phyloP scores from a whole-genome alignment of 2,797 vertebrate genomes.

The Rhodeus uyekii region DNA sequence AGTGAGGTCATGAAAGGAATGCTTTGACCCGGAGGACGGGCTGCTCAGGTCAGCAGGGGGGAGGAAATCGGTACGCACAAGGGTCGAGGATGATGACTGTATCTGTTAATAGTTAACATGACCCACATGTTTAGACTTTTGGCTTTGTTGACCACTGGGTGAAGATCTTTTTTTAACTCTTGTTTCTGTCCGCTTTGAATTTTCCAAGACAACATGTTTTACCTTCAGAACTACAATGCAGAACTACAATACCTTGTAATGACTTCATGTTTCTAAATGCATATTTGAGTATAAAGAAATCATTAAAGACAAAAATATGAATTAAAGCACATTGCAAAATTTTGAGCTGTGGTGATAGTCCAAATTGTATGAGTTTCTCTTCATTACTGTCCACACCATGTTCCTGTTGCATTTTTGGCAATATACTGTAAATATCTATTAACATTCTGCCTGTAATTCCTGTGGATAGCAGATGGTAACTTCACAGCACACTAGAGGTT shows the following conservation, averaged over 20 bases:
- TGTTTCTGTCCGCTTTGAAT: neutral
- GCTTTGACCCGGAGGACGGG: conserved; percentile 59
- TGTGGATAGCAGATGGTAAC: conserved; percentile 13
- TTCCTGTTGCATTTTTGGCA: neutral
- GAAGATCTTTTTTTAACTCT: conserved; percentile 23
- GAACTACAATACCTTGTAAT: neutral
- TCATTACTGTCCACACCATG: neutral
- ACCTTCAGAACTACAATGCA: conserved; percentile 2
- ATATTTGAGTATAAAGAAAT: neutral
- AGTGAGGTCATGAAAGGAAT: conserved; percentile 76
- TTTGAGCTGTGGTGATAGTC: neutral
- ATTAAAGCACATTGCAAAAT: neutral
- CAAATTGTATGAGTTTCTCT: neutral
- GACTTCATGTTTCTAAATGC: neutral
- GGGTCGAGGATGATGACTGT: conserved; percentile 38
- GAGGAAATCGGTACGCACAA: conserved; percentile 46
- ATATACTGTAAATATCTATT: neutral
- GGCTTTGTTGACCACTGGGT: conserved; percentile 27
- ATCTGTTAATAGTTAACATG: conserved; percentile 52
- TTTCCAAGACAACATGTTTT: conserved; percentile 4
- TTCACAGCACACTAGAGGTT: conserved; percentile 8
- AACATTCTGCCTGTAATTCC: conserved; percentile 2
- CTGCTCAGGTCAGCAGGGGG: conserved; percentile 39
- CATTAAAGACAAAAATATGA: neutral
- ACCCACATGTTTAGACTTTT: conserved; percentile 42